Evolutionary conservation across 2,888 invertebrate genomes (phyloP).

Genomic region (Suillia variegata): DNA sequence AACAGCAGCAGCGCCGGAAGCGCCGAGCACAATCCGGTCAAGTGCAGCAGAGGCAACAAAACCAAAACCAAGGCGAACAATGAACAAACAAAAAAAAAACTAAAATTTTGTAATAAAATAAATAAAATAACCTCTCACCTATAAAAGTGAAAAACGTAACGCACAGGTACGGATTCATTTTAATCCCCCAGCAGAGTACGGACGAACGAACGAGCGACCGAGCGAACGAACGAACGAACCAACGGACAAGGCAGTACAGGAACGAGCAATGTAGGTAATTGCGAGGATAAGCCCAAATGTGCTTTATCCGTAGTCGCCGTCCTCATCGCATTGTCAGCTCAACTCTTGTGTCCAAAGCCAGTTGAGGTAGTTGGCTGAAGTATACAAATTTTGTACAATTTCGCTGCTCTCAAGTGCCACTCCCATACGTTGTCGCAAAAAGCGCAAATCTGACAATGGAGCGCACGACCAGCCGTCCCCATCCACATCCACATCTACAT

Average conservation of each 20-base stretch:
- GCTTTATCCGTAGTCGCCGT: too few species aligned
- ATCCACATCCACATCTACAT: neutral
- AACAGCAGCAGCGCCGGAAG: conserved; percentile 20
- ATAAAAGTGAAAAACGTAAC: too few species aligned
- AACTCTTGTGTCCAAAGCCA: too few species aligned
- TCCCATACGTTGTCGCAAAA: neutral
- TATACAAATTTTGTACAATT: too few species aligned
- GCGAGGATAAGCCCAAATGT: neutral
- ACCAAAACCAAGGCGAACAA: conserved; percentile 14
- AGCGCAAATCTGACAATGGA: neutral
- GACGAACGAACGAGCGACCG: too few species aligned
- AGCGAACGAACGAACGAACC: too few species aligned
- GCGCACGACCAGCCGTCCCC: neutral
- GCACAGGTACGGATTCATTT: too few species aligned
- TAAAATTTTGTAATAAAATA: conserved; percentile 14
- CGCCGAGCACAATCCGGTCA: conserved; percentile 11
- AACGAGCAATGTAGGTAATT: too few species aligned
- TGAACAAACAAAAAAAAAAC: conserved; percentile 34
- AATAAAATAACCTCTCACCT: conserved; percentile 9
- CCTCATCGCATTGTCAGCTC: neutral
- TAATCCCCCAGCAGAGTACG: neutral
- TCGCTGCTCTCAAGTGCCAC: neutral
- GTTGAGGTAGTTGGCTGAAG: too few species aligned
- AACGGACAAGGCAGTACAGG: too few species aligned
- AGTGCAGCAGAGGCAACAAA: conserved; percentile 7